Conservation (phyloP, 2,113 vertebrate genomes). For the Suricata suricatta region DNA sequence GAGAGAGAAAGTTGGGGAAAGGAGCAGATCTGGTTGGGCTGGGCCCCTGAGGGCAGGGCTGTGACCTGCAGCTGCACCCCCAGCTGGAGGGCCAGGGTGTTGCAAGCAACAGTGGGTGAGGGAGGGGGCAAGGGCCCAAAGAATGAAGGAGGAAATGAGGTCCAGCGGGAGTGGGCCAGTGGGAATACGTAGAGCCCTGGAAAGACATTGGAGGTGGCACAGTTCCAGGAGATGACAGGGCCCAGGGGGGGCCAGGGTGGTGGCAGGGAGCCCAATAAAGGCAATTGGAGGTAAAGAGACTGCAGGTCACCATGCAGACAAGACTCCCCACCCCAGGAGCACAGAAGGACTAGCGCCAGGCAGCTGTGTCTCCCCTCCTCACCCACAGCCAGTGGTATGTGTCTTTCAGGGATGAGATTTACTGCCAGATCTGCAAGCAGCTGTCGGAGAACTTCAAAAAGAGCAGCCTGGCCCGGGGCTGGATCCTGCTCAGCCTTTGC, state of each 20-base stretch:
- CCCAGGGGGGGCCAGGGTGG: background rate
- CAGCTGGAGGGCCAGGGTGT: background rate
- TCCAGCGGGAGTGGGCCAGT: background rate
- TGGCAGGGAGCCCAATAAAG: background rate
- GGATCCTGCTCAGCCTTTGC: conserved; percentile 96
- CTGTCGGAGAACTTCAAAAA: conserved; percentile 91
- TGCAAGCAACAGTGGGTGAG: background rate
- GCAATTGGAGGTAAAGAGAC: background rate
- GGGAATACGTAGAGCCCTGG: background rate
- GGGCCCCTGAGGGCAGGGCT: background rate
- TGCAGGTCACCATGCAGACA: background rate
- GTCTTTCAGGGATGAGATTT: conserved; percentile 95
- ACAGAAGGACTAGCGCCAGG: background rate
- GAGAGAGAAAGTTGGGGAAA: background rate
- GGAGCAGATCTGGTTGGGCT: background rate
- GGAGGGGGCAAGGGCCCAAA: background rate
- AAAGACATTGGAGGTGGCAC: background rate
- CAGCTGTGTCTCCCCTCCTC: too few relatives aligned
- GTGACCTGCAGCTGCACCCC: background rate
- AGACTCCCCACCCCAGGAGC: background rate
- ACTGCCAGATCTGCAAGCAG: conserved; percentile 99
- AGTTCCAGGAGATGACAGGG: background rate
- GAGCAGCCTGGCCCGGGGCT: conserved; percentile 92
- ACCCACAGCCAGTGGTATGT: background rate
- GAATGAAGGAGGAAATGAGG: background rate